Base-by-base conservation (phyloP, 1,140 invertebrate species). In the Rhyzopertha dominica region DNA sequence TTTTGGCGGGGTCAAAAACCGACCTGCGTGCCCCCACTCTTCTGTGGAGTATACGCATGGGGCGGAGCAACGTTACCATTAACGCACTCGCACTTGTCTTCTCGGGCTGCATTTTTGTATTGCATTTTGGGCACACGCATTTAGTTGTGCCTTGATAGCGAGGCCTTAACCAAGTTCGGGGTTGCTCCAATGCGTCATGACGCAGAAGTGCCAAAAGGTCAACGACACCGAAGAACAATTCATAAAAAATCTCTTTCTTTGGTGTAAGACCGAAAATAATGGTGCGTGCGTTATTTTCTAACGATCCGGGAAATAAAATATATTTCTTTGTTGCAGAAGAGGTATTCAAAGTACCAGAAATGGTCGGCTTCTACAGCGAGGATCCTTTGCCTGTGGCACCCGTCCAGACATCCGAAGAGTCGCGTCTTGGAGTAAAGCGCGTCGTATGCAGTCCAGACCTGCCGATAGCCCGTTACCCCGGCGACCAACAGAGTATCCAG, bases 291-390 rank as follows among this genome's bases (percentile, higher is more conserved):
- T 35, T 19, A 37, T n/a, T n/a, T n/a, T n/a, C n/a, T n/a, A n/a
- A n/a, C n/a, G n/a, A n/a, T n/a, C n/a, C n/a, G n/a, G n/a, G n/a
- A n/a, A n/a, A n/a, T n/a, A n/a, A n/a, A n/a, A n/a, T n/a, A n/a
- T n/a, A n/a, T 53, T 49, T 46, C 47, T 56, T 53, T 49, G 24
- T 64, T 67, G 5, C 59, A 68, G 65, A 67, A 52, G 57, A 61
- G 47, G 37, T 50, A 42, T 68, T 66, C 62, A 53, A 62, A 47
- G 53, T 60, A 47, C 63, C 59, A 45, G 63, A 68, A 50, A 71
- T 71, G 69, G 67, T 71, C 10, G 69, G 67, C 26, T 71, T 61
- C 36, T 69, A 67, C 50, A 59, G 50, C 40, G 61, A 59, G 42
- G 53, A 47, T 8, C 52, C 57, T n/a, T 35, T 63, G 54, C 56